These are phyloP conservation scores for Hydrophis major DNA, from an alignment of 2,797 vertebrate genomes.

Conservation along the genomic window DNA sequence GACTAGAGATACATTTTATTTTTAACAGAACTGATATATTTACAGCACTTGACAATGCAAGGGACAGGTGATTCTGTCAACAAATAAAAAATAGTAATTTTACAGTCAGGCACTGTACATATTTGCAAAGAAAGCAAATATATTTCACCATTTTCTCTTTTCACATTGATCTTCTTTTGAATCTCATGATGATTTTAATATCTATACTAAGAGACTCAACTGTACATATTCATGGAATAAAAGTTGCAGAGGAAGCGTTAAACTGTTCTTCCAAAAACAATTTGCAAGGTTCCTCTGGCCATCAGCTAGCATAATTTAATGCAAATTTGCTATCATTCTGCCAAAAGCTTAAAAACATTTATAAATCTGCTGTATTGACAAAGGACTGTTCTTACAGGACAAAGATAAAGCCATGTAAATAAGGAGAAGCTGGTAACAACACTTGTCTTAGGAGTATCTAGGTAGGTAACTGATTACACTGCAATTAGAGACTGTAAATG, in stretches of 20 bases:
- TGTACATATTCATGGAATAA: not conserved
- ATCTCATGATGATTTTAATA: not conserved
- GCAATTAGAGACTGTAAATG: not conserved
- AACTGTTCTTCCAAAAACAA: not conserved
- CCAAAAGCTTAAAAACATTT: not conserved
- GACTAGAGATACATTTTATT: conserved; percentile 55
- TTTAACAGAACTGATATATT: conserved; percentile 62
- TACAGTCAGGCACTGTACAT: conserved; percentile 39
- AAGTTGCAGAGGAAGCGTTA: not conserved
- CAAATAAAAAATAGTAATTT: conserved; percentile 47
- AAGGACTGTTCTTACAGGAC: not conserved
- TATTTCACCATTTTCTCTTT: not conserved
- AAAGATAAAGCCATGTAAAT: not conserved
- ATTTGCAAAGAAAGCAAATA: conserved; percentile 23
- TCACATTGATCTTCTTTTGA: not conserved
- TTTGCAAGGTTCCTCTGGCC: not conserved
- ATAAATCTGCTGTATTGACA: not conserved
- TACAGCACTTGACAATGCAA: conserved; percentile 64
- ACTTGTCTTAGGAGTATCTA: not conserved
- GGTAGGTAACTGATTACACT: not conserved
- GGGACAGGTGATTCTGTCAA: conserved; percentile 46
- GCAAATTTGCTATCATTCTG: not conserved
- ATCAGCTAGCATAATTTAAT: not conserved
- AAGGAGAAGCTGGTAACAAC: not conserved
- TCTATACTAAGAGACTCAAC: not conserved